Evolutionary conservation across 2,113 vertebrate species (phyloP), one percentile per base, ranked within the genome.

Genomic region (Misgurnus mizolepis): DNA sequence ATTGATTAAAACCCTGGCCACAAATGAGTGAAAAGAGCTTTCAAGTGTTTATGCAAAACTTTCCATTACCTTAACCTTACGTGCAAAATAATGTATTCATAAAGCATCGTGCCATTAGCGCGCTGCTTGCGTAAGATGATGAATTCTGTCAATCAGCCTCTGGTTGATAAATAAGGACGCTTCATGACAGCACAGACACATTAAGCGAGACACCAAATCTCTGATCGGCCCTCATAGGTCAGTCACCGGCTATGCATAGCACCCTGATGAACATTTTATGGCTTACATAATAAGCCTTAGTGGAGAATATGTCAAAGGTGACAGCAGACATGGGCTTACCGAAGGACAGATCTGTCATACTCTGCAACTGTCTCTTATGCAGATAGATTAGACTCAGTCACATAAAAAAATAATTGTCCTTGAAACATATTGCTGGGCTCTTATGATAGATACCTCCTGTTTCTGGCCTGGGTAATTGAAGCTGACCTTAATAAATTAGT

Each of bases 351-450:
- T 91, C 90, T 88, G 88, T 89, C 89, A 90, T 87, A 89, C 82
- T 62, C 64, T 85, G 75, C 76, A 80, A 84, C 85, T 71, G 79
- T 90, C 87, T 89, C 84, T 87, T 88, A 92, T 93, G 91, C 90
- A 92, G 90, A 93, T 92, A 83, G 90, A 90, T 92, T 85, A 83
- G 84, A 90, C 84, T 85, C 82, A 80, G 87, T 88, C 85, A 87
- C 90, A 91, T 92, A 92, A 91, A 90, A 90, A 89, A 89, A 90
- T 91, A 91, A 90, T 90, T 90, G 88, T 89, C 89, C 90, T 91
- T 90, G 90, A 90, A 90, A 90, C 81, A 86, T 90, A 91, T 90
- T 88, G 82, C 85, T 75, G 84, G 86, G 76, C n/a, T 80, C 83
- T 83, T 85, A 86, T 87, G 85, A 90, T 87, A 85, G 85, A 90